Evolutionary conservation across 2,797 vertebrate genomes (phyloP), one percentile per base, ranked within the genome.

Genomic region (Amblyopsis hoosieri): DNA sequence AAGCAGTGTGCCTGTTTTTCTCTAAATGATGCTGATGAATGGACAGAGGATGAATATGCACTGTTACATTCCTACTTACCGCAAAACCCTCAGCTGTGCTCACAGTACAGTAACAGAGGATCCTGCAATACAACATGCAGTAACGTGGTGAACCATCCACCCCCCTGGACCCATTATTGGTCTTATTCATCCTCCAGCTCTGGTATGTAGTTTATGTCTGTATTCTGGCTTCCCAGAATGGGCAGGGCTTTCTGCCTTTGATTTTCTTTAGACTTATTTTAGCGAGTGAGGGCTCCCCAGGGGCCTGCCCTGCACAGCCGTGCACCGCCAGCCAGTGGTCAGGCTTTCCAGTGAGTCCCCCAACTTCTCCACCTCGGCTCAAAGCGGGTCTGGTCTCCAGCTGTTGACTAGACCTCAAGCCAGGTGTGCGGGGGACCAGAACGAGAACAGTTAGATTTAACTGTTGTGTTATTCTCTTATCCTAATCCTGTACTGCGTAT

Each of bases 371-470:
- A 7, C 4, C 29, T 29, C 12, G 3, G 33, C 33, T 33, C 13
- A 14, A 54, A 8, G 53, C 65, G 69, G 76, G 80, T 87, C 90
- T 92, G 88, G 82, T 60, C 61, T 87, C 86, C 88, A 92, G 88
- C 89, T 93, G 91, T 83, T 70, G 33, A 66, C 52, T 12, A 60
- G 69, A 12, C 48, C 52, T 50, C 58, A n/a, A 17, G 23, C 9
- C 79, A 50, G 64, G 4, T 46, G 52, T 23, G 23, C 23, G 3
- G 29, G 57, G 33, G 7, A 23, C 57, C 14, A 51, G 54, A 65
- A 9, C 57, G 13, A 45, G 14, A 33, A 29, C 7, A 46, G 49
- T 49, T 33, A 42, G 12, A 14, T 56, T 15, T 42, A 14, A 12
- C 47, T 12, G 12, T 48, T 5, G 12, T 14, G 6, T 12, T 2